phyloP scores from a whole-genome alignment of 2,113 vertebrate species.

The Ophthalmolycus amberensis region DNA sequence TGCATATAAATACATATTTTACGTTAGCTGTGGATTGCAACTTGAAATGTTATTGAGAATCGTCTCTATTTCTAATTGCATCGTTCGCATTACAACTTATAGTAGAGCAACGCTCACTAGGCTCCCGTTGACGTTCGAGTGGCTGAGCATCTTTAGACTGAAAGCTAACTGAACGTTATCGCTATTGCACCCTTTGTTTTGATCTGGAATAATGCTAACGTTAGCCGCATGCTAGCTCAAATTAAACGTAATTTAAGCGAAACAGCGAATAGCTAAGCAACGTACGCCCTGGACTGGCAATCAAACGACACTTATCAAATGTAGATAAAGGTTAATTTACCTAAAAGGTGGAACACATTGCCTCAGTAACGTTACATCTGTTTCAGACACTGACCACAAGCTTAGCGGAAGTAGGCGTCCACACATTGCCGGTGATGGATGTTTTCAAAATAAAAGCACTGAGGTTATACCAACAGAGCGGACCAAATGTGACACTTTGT shows the following conservation, averaged over 20 bases:
- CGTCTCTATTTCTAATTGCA: background rate
- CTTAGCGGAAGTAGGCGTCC: conserved; percentile 24
- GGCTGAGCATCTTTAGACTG: background rate
- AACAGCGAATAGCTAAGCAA: background rate
- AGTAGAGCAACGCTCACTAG: background rate
- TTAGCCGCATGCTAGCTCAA: conserved; percentile 20
- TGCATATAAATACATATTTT: background rate
- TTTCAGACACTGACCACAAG: background rate
- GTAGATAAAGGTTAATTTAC: background rate
- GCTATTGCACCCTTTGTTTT: conserved; percentile 54
- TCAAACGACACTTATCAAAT: background rate
- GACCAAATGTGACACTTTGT: background rate
- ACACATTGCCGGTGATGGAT: background rate
- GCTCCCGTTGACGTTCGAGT: background rate
- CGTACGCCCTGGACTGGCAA: rapidly evolving
- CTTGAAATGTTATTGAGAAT: background rate
- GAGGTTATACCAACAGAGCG: too few relatives aligned
- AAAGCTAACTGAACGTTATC: conserved; percentile 12
- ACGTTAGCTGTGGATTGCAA: background rate
- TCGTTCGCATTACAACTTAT: background rate
- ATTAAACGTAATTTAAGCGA: background rate
- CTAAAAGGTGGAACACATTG: background rate
- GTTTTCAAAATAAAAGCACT: conserved; percentile 48
- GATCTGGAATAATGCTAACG: conserved; percentile 31
- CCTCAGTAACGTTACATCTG: background rate